These are phyloP conservation scores for Crossaster papposus DNA, from an alignment of 53 echinoderm and acorn worm species.

Conservation along the genomic window DNA sequence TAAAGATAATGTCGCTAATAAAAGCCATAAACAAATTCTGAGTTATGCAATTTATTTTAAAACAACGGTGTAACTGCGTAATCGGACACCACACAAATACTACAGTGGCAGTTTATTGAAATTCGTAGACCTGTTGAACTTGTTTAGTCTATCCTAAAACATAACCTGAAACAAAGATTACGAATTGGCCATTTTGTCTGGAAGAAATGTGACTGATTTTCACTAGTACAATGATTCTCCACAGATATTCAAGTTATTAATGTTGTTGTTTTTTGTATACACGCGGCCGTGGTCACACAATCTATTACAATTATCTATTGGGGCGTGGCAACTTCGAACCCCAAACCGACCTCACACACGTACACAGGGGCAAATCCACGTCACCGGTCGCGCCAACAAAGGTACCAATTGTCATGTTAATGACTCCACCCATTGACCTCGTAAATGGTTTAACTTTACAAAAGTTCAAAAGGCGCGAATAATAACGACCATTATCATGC, in stretches of 20 bases:
- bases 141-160: no score
- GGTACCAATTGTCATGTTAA: slow-evolving; percentile 30
- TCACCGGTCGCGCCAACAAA: background rate
- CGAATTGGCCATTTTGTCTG: no score
- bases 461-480: background rate
- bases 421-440: background rate
- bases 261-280: background rate
- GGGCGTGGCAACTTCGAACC: background rate
- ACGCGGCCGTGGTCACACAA: background rate
- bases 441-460: background rate
- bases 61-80: no score
- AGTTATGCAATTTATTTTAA: no score
- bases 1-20: no score
- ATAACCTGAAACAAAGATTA: no score
- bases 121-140: no score
- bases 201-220: no score
- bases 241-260: background rate
- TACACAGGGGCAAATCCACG: background rate
- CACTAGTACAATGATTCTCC: no score
- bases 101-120: no score
- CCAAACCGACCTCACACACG: background rate
- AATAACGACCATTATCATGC: slow-evolving; percentile 7
- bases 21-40: no score
- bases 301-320: background rate
- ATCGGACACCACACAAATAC: no score